Conservation (phyloP, 2,888 invertebrate species). For the Litoditis marina region DNA sequence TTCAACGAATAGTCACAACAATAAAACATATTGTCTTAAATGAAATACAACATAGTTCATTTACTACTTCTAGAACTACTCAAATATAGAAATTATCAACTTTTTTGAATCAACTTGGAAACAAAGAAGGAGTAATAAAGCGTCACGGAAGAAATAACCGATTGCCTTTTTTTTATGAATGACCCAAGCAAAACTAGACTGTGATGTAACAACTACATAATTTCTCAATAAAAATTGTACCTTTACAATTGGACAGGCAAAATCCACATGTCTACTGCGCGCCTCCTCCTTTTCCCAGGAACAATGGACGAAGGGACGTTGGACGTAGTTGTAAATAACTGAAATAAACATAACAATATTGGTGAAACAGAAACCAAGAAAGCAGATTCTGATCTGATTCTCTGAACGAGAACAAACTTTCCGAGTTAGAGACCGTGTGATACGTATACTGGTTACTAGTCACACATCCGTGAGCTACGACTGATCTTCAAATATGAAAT, state of each 20-base stretch:
- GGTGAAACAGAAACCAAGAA: not conserved
- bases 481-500: too few relatives aligned
- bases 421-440: too few relatives aligned
- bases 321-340: conserved; percentile 98
- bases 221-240: conserved; percentile 14
- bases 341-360: conserved; percentile 4
- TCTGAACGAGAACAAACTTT: too few relatives aligned
- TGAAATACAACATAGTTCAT: too few relatives aligned
- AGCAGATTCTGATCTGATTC: too few relatives aligned
- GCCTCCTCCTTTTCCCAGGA: conserved; percentile 99
- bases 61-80: not conserved
- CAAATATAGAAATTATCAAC: too few relatives aligned
- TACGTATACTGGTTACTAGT: too few relatives aligned
- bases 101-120: not conserved
- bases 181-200: not conserved
- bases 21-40: not conserved
- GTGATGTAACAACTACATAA: not conserved
- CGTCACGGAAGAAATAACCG: not conserved
- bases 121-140: not conserved
- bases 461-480: too few relatives aligned
- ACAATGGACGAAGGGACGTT: conserved; percentile 96
- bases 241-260: conserved; percentile 62
- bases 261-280: conserved; percentile 96
- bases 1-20: not conserved
- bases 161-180: too few relatives aligned